Evolutionary conservation across 2,888 invertebrate species (phyloP).

Genomic region (Lamellibrachia satsuma): DNA sequence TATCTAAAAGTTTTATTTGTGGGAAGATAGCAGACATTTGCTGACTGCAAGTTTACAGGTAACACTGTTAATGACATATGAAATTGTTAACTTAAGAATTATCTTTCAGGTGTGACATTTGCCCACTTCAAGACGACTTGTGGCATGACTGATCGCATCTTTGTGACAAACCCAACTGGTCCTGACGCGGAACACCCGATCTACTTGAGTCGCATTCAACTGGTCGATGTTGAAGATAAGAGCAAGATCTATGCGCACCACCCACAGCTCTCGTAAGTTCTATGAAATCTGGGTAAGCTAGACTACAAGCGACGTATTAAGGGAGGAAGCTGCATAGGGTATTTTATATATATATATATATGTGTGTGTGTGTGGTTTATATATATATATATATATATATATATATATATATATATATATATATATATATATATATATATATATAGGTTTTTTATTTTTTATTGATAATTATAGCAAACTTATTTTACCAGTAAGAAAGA

Average conservation of each 20-base stretch:
- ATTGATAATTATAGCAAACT: no score
- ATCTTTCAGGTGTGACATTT: conserved; percentile 35
- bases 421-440: no score
- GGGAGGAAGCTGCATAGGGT: no score
- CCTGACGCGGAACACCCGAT: conserved; percentile 13
- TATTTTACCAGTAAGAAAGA: no score
- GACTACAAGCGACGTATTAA: no score
- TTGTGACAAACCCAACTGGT: conserved; percentile 43
- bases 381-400: no score
- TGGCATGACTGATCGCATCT: conserved; percentile 24
- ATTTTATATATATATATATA: no score
- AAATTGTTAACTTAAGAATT: not conserved
- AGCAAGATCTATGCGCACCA: conserved; percentile 50
- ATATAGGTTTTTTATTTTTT: no score
- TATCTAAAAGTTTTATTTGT: no score
- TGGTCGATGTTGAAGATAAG: conserved; percentile 43
- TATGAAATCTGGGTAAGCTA: not conserved
- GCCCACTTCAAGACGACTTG: conserved; percentile 43
- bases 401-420: no score
- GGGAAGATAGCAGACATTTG: not conserved
- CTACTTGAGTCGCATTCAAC: not conserved
- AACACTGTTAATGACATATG: not conserved
- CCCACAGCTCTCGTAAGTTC: conserved; percentile 53
- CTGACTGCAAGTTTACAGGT: not conserved
- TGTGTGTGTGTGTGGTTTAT: no score